These are phyloP conservation scores for Sesamia nonagrioides DNA, from an alignment of 1,140 invertebrate species.

Conservation along the genomic window DNA sequence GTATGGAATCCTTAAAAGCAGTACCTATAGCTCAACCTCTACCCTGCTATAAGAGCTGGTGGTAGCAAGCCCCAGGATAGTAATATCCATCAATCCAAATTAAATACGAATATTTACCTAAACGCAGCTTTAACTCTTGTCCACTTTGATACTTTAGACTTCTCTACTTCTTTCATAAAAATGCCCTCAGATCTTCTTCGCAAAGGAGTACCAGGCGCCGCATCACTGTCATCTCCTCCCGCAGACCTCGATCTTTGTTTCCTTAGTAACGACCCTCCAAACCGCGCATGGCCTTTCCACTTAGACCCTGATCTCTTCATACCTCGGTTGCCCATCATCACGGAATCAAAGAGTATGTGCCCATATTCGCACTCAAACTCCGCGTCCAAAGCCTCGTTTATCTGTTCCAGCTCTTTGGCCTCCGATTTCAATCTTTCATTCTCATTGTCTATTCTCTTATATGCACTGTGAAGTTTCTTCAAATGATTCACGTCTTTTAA, in stretches of 20 bases:
- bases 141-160: slow-evolving; percentile 92
- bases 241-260: slow-evolving; percentile 85
- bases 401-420: slow-evolving; percentile 74
- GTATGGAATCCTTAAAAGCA: no score
- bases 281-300: slow-evolving; percentile 82
- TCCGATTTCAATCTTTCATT: slow-evolving; percentile 77
- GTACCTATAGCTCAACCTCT: no score
- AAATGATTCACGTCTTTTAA: slow-evolving; percentile 92
- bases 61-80: not conserved
- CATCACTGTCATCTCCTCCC: slow-evolving; percentile 85
- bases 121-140: slow-evolving; percentile 94
- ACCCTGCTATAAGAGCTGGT: no score
- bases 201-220: slow-evolving; percentile 69
- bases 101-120: slow-evolving; percentile 87
- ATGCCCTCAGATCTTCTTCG: slow-evolving; percentile 79
- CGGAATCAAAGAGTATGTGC: slow-evolving; percentile 88
- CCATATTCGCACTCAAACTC: slow-evolving; percentile 89
- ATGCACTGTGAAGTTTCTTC: slow-evolving; percentile 89
- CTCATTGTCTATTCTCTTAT: slow-evolving; percentile 83
- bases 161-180: slow-evolving; percentile 81
- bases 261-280: slow-evolving; percentile 82
- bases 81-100: not conserved
- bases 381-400: slow-evolving; percentile 82
- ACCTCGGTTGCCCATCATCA: slow-evolving; percentile 80
- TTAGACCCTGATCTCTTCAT: slow-evolving; percentile 85